These are phyloP conservation scores for Drosophila fuyamai DNA, from an alignment of 1,140 invertebrate genomes.

Conservation along the genomic window DNA sequence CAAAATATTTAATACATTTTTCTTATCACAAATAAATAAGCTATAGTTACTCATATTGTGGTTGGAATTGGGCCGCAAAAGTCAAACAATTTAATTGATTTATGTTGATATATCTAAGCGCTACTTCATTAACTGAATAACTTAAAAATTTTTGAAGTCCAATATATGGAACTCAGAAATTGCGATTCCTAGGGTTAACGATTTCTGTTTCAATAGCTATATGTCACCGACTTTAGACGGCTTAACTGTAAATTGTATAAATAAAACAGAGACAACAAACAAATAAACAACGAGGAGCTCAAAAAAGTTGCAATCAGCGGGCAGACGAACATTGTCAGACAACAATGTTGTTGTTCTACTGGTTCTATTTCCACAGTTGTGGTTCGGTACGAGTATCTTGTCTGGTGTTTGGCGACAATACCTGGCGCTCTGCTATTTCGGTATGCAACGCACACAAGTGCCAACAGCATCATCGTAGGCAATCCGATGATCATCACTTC, in stretches of 20 bases:
- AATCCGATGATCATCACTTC: slow-evolving; percentile 55
- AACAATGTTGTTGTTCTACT: slow-evolving; percentile 56
- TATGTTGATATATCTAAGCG: too few relatives aligned
- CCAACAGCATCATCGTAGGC: slow-evolving; percentile 53
- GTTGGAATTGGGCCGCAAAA: too few relatives aligned
- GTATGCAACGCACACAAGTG: slow-evolving; percentile 76
- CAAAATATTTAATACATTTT: too few relatives aligned
- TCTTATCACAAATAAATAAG: too few relatives aligned
- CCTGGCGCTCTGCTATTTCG: slow-evolving; percentile 75
- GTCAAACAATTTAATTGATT: too few relatives aligned
- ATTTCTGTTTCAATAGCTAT: slow-evolving; percentile 9
- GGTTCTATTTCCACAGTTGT: slow-evolving; percentile 38
- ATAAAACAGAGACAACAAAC: slow-evolving; percentile 65
- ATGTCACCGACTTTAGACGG: slow-evolving; percentile 28
- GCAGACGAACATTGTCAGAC: slow-evolving; percentile 52
- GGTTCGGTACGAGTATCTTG: slow-evolving; percentile 22
- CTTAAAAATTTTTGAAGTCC: not conserved
- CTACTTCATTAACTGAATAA: too few relatives aligned
- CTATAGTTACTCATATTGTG: too few relatives aligned
- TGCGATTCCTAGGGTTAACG: slow-evolving; percentile 15
- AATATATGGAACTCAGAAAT: too few relatives aligned
- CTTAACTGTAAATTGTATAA: slow-evolving; percentile 79
- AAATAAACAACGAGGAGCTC: slow-evolving; percentile 42
- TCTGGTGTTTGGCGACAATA: slow-evolving; percentile 67
- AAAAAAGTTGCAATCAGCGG: slow-evolving; percentile 57